Base-by-base conservation (phyloP, 1,140 invertebrate species). In the Leptinotarsa lineolata region DNA sequence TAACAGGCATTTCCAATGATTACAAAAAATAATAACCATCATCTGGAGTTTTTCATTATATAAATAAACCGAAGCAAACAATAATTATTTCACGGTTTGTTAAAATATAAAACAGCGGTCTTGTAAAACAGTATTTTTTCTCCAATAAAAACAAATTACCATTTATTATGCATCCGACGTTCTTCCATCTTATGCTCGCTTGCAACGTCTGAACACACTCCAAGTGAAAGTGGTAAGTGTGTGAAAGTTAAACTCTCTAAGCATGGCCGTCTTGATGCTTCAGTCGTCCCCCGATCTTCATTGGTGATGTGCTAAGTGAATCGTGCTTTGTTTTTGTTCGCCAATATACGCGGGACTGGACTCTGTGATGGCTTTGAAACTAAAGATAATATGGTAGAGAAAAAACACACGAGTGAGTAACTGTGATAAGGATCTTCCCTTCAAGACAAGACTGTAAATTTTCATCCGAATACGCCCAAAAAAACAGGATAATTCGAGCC, bases 181-280 rank as follows among this genome's bases (percentile, higher is more conserved):
- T 67, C 65, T 67, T 67, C 65, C 65, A 68, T 68, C 67, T 68
- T 68, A 3, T 21, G 46, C 67, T 54, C 18, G 22, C 60, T 30
- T 39, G 24, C 30, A 59, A 21, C 13, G 69, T 60, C 39, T 46
- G 48, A 69, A 69, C 46, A 59, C 69, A 63, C 15, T 63, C 54
- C 45, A 71, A 71, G 69, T 71, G 69, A 71, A 71, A 71, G 69
- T 71, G 69, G 69, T 71, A 48, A 59, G 54, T 59, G 58, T 63
- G 69, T 71, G 69, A 71, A 71, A 71, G 69, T 71, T 71, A 71
- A 68, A 71, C 69, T 71, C 69, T 71, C 69, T 71, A 71, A 46
- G 58, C 59, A 71, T 71, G 69, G 69, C 69, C 69, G 44, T 63
- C 58, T 71, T 30, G 69, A 63, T 63, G 58, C 69, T 39, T 71